phyloP scores from a whole-genome alignment of 1,140 invertebrate genomes.

The Eriosoma lanigerum region DNA sequence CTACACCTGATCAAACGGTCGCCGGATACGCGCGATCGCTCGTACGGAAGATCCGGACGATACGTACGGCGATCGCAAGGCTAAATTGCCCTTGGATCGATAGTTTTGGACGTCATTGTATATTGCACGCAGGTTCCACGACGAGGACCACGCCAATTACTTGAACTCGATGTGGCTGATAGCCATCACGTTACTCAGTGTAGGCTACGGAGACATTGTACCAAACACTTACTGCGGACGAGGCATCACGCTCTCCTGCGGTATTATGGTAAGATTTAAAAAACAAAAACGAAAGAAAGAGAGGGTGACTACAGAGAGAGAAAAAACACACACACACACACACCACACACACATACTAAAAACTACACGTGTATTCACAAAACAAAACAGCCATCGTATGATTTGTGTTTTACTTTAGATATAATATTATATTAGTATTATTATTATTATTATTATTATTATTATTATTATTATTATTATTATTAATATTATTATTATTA shows the following conservation, averaged over 20 bases:
- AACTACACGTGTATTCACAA: neutral
- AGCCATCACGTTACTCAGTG: slow-evolving; percentile 83
- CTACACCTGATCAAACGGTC: no score
- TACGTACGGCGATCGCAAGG: neutral
- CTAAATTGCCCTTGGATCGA: neutral
- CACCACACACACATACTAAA: neutral
- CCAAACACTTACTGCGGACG: slow-evolving; percentile 93
- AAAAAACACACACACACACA: neutral
- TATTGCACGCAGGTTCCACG: slow-evolving; percentile 70
- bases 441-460: no score
- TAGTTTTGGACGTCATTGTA: slow-evolving; percentile 40
- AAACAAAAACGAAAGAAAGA: no score
- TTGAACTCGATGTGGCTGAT: slow-evolving; percentile 93
- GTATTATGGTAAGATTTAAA: slow-evolving; percentile 80
- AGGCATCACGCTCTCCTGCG: slow-evolving; percentile 85
- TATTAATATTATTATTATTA: no score
- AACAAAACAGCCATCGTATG: neutral
- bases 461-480: no score
- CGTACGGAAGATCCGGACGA: neutral
- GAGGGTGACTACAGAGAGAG: no score
- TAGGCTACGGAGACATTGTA: slow-evolving; percentile 84
- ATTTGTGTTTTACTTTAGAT: neutral
- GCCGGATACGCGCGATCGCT: neutral
- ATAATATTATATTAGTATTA: no score
- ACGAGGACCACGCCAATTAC: slow-evolving; percentile 85